Evolutionary conservation across 2,113 vertebrate species (phyloP).

Genomic region (Coptodon bakossiorum): DNA sequence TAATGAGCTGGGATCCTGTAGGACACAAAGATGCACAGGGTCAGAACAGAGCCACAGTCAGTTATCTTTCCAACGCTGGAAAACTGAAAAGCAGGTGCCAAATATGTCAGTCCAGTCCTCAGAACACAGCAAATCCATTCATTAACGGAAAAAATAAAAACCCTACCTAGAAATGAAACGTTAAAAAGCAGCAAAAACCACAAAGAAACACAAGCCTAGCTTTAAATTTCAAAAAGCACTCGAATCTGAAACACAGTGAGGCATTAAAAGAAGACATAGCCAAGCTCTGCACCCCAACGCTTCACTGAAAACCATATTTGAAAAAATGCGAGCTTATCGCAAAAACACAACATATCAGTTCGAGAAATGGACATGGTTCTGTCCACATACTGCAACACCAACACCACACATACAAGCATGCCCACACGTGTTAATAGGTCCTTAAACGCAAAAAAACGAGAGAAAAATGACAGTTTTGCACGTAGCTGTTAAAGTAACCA

Average conservation of each 20-base stretch:
- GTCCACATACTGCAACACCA: slow-evolving; percentile 47
- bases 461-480: background rate
- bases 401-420: slow-evolving; percentile 63
- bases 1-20: slow-evolving; percentile 95
- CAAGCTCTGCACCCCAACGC: slow-evolving; percentile 47
- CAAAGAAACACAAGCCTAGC: slow-evolving; percentile 58
- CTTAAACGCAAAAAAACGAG: slow-evolving; percentile 6
- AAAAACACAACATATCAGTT: slow-evolving; percentile 53
- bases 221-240: slow-evolving; percentile 50
- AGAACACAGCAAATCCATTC: slow-evolving; percentile 73
- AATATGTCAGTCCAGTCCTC: slow-evolving; percentile 66
- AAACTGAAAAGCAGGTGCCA: slow-evolving; percentile 58
- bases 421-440: slow-evolving; percentile 65
- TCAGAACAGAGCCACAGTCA: slow-evolving; percentile 2
- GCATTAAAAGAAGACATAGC: slow-evolving; percentile 52
- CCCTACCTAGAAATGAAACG: slow-evolving; percentile 50
- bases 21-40: slow-evolving; percentile 44
- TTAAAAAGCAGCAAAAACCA: slow-evolving; percentile 64
- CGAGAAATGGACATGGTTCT: slow-evolving; percentile 34
- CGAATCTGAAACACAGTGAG: slow-evolving; percentile 45
- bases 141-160: slow-evolving; percentile 42
- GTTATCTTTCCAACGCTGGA: slow-evolving; percentile 8
- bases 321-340: slow-evolving; percentile 62
- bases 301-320: slow-evolving; percentile 25
- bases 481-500: background rate